phyloP scores from a whole-genome alignment of 1,140 invertebrate species.

The Mamestra configurata region DNA sequence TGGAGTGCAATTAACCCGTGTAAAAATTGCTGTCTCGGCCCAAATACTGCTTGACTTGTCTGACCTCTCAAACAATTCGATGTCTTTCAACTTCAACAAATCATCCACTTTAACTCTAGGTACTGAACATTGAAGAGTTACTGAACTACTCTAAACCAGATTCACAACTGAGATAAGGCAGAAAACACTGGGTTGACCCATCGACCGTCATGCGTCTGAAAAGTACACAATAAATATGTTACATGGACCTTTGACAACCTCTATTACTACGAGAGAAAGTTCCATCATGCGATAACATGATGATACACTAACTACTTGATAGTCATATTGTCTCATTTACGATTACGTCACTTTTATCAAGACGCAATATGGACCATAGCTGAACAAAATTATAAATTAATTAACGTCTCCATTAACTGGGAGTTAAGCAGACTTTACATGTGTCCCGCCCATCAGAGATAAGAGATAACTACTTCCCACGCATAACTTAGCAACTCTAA shows the following conservation, averaged over 20 bases:
- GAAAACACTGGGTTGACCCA: constrained; percentile 13
- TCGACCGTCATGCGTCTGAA: not conserved
- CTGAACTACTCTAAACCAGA: constrained; percentile 23
- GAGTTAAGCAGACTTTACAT: not conserved
- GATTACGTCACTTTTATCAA: constrained; percentile 22
- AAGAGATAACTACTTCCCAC: constrained; percentile 2
- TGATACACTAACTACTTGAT: constrained; percentile 23
- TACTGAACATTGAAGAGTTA: not conserved
- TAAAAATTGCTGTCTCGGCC: not conserved
- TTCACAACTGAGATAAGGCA: constrained; percentile 25
- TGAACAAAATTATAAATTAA: constrained; percentile 29
- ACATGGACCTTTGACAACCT: constrained; percentile 23
- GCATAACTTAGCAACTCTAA: constrained; percentile 4
- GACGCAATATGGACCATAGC: constrained; percentile 18
- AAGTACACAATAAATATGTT: not conserved
- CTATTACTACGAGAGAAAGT: constrained; percentile 38
- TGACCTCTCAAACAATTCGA: constrained; percentile 14
- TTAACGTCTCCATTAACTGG: not conserved
- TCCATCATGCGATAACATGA: constrained; percentile 38
- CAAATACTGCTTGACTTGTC: not conserved
- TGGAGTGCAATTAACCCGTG: not conserved
- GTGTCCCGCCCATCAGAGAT: constrained; percentile 2
- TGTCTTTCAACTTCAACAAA: constrained; percentile 13
- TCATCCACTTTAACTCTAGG: constrained; percentile 37
- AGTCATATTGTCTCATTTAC: not conserved